Evolutionary conservation across 2,888 invertebrate genomes (phyloP), one percentile per base, ranked within the genome.

Genomic region (Entomobrya multifasciata): DNA sequence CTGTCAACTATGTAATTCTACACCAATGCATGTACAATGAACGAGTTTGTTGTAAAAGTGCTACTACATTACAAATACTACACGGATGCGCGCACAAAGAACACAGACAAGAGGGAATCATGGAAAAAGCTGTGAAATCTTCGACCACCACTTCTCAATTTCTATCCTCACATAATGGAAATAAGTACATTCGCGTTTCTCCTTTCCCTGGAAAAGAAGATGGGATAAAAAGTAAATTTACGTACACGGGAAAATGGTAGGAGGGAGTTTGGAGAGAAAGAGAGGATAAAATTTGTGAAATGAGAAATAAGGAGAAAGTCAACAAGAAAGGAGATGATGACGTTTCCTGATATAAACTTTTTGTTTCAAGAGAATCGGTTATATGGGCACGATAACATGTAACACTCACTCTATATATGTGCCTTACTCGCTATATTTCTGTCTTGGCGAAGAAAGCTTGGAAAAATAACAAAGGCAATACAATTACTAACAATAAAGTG

Each of bases 241-340:
- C 27, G 79, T 30, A 47, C 49, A 74, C 49, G 36, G 36, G 65
- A 36, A n/a, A 49, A 17, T 52, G 44, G 44, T 11, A 11, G 11
- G 44, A 44, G 44, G 36, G n/a, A 20, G 30, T 65, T 6, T 65
- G 5, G 60, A 81, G 80, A 65, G n/a, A n/a, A n/a, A 41, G 85
- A 85, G 67, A 78, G 87, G 85, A 86, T 78, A 84, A 79, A 88
- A 86, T 86, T 86, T 88, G 86, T 87, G 87, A 87, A 87, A 87
- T 87, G 84, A 84, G 84, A 87, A 87, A 83, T 87, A 87, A 84
- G 87, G 87, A 88, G 85, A 85, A 88, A 88, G 87, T 88, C 87
- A 85, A 77, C 83, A 83, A 60, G 62, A 82, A 83, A 76, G 83
- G 62, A 55, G 74, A 82, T 62, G 62, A 82, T 52, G 65, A 30